Base-by-base conservation (phyloP, 2,888 invertebrate species). In the Ditylenchus weischeri region DNA sequence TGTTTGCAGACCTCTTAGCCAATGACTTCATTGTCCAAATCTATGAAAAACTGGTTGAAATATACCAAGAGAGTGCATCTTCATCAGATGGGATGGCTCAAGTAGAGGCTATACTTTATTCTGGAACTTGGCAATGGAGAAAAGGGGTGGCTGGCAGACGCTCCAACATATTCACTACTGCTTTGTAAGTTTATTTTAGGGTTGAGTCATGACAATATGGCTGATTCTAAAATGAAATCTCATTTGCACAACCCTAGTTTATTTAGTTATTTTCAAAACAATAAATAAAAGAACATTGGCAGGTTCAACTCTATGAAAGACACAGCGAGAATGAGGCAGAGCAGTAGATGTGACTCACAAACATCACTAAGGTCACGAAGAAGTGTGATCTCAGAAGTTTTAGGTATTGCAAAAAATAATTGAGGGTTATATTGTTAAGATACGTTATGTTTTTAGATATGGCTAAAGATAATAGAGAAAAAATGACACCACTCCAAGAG, bases 271-370 rank as follows among this genome's bases (percentile, higher is more conserved):
- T 29, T 29, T 4, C 29, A 29, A 29, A 29, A 29, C 5, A 29
- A 29, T 29, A 5, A 29, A 29, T 5, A 29, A 29, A 29, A 5
- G 29, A 5, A 29, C 29, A 29, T 29, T 29, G 2, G 29, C 15
- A 43, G 43, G 43, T 43, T 43, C 43, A 54, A 54, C 54, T 54
- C 54, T 8, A 54, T 54, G 54, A 54, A 54, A 54, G 23, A 54
- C 54, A 54, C 21, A 11, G 54, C 23, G 1, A 54, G 29, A 13
- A n/a, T 54, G 54, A 43, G 43, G 43, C 11, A 43, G 43, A 54
- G 54, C 29, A 54, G 10, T 54, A 2, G 11, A 11, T 54, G 23
- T 29, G 54, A 54, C 11, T 54, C 29, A 29, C 23, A 54, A n/a
- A 21, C 10, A 54, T 54, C 54, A 29, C 29, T 18, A 23, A 54